phyloP scores from a whole-genome alignment of 2,113 vertebrate species.

The Corynorhinus townsendii region DNA sequence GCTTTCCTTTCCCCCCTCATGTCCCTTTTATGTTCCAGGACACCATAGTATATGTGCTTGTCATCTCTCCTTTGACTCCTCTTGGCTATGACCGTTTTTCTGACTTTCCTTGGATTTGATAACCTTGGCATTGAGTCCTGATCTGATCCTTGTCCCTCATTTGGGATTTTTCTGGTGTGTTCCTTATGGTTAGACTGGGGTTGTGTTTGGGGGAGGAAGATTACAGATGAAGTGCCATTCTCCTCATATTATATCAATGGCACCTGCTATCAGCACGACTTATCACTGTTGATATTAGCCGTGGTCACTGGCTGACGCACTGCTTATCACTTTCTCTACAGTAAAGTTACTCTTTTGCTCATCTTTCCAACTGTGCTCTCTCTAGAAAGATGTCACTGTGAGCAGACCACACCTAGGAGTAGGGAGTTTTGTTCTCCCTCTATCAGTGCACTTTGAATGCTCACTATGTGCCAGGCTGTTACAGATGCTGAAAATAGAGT shows the following conservation, averaged over 20 bases:
- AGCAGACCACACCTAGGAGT: background rate
- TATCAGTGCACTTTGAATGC: background rate
- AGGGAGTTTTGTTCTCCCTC: background rate
- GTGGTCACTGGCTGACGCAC: background rate
- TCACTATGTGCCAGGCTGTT: background rate
- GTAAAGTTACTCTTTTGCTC: background rate
- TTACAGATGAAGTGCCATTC: background rate
- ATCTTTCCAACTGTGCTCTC: background rate
- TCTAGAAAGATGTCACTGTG: background rate
- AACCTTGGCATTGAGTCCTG: background rate
- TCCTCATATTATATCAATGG: background rate
- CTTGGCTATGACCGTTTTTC: background rate
- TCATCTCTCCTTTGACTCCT: background rate
- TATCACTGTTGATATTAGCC: background rate
- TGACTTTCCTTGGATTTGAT: background rate
- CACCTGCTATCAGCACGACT: background rate
- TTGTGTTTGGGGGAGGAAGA: background rate
- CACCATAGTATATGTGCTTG: background rate
- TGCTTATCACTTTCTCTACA: background rate
- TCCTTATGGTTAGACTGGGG: background rate
- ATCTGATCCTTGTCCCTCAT: background rate
- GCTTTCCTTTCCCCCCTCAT: background rate
- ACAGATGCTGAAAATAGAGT: background rate
- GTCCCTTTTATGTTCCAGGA: background rate
- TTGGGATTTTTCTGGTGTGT: background rate